Evolutionary conservation across 2,797 vertebrate species (phyloP).

Genomic region (Threskiornis aethiopicus): DNA sequence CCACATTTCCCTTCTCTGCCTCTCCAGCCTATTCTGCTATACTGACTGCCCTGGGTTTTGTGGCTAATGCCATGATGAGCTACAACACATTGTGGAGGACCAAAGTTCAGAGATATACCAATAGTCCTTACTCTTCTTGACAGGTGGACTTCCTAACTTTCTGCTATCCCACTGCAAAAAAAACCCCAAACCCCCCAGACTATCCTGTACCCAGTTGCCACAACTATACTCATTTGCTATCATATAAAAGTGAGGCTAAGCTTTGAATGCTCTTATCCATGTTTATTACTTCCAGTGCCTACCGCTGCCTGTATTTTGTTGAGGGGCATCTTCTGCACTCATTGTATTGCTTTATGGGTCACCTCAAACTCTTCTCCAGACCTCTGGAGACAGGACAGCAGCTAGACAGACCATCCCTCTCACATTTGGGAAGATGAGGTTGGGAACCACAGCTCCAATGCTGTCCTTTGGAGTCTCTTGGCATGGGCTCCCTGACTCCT

Average conservation of each 20-base stretch:
- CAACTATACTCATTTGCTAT: not conserved
- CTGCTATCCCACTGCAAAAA: not conserved
- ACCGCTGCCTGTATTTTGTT: not conserved
- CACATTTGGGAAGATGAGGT: not conserved
- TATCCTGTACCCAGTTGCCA: not conserved
- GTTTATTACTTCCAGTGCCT: not conserved
- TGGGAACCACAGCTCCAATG: rapidly evolving
- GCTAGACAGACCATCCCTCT: not conserved
- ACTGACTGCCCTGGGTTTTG: not conserved
- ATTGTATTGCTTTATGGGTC: not conserved
- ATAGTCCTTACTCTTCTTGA: not conserved
- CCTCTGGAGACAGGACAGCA: not conserved
- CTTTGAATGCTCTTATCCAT: not conserved
- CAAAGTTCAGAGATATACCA: not conserved
- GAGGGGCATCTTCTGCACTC: not conserved
- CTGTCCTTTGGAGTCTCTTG: not conserved
- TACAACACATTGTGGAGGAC: not conserved
- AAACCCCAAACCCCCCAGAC: not conserved
- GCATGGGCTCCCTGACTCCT: rapidly evolving
- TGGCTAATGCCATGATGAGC: not conserved
- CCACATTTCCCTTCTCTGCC: not conserved
- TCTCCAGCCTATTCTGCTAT: not conserved
- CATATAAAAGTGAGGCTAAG: not conserved
- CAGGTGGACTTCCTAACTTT: not conserved
- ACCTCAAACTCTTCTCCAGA: not conserved